phyloP scores from a whole-genome alignment of 2,797 vertebrate genomes.

The Oceanodroma leucorhoa region DNA sequence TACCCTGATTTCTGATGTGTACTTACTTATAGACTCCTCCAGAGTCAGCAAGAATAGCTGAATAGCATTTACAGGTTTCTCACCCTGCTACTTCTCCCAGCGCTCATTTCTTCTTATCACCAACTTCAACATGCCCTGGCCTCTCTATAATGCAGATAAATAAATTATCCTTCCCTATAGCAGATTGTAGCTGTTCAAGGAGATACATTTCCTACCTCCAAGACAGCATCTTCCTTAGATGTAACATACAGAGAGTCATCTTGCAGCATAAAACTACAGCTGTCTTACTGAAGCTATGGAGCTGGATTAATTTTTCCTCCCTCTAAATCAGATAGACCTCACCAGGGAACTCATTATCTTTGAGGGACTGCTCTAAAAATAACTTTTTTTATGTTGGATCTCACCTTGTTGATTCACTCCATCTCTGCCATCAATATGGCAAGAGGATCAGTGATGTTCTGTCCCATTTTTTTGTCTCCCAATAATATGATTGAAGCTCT shows the following conservation, averaged over 20 bases:
- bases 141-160: neutral
- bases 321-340: constrained; percentile 21
- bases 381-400: constrained; percentile 5
- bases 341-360: constrained; percentile 63
- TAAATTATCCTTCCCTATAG: neutral
- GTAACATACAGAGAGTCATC: neutral
- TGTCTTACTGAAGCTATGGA: constrained; percentile 10
- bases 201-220: neutral
- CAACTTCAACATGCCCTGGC: neutral
- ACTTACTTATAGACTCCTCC: neutral
- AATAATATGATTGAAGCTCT: neutral
- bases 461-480: neutral
- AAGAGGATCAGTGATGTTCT: neutral
- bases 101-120: neutral
- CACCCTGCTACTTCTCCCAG: neutral
- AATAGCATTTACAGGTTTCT: neutral
- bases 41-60: neutral
- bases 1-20: neutral
- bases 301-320: constrained; percentile 41
- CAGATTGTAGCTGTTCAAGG: neutral
- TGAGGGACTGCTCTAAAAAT: constrained; percentile 41
- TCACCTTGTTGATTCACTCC: neutral
- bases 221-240: neutral
- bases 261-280: constrained; percentile 10
- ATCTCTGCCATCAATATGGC: neutral